Base-by-base conservation (phyloP, 1,140 invertebrate species). In the Nymphalis io region DNA sequence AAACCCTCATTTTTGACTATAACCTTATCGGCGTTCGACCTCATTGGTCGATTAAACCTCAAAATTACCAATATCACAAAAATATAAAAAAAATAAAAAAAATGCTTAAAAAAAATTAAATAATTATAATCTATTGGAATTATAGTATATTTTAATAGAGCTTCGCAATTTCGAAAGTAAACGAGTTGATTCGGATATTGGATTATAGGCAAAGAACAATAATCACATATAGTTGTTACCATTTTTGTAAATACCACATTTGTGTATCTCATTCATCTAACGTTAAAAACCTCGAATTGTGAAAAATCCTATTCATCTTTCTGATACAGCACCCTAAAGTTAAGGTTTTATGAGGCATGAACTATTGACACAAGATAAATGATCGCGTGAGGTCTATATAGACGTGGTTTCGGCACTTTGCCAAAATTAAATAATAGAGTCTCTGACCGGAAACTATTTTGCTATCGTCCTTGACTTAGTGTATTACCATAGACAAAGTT, bases 291-390 rank as follows among this genome's bases (percentile, higher is more conserved):
- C 23, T 58, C 21, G 27, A 23, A 62, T 69, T 13, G 40, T 69
- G 60, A 58, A 48, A 55, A 57, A 15, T 63, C 40, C 53, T 46
- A 58, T 69, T 69, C 60, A 70, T 63, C 44, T 63, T 21, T 58
- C 68, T 62, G 16, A 48, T 48, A 46, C 55, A 21, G 48, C 55
- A 70, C 55, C 68, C 60, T 62, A 57, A 60, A 71, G 69, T 61
- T 71, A 71, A 70, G 69, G 58, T 71, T 71, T 66, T 71, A 71
- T 71, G 69, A 71, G 57, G 69, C 69, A 71, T 71, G 63, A 71
- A 71, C 62, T 60, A 71, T 71, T 51, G 69, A 71, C 69, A 71
- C 62, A 71, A 71, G 69, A 71, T 71, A 61, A 71, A 71, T 71
- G 69, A 64, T 61, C 63, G 21, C 62, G 59, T 51, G 63, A 57